Evolutionary conservation across 2,888 invertebrate genomes (phyloP), one percentile per base, ranked within the genome.

Genomic region (Leucania comma): DNA sequence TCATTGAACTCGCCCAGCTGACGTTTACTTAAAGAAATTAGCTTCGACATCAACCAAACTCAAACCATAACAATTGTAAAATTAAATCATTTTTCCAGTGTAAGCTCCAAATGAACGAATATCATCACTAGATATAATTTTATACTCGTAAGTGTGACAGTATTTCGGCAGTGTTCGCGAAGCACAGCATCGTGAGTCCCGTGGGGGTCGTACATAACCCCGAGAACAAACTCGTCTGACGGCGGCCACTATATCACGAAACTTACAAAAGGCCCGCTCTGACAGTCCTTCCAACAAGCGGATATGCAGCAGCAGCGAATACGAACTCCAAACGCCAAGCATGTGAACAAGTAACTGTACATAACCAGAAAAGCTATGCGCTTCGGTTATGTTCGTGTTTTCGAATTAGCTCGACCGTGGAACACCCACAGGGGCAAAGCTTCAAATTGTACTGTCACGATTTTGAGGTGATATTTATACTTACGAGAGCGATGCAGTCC

Each of bases 201-300:
- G 38, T 12, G 63, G 60, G 81, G 29, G 26, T 60, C 81, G 71
- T 67, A 53, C 63, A 10, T 66, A 62, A 56, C 65, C 38, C 68
- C 62, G 56, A 38, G 54, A 56, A 53, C 58, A n/a, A 48, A 74
- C 53, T 38, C 46, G 38, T 32, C 62, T 48, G 65, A 29, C 29
- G 32, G 58, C 65, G 12, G 60, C 14, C 56, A 32, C 22, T 1
- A 12, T 8, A n/a, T 20, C 42, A 32, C 29, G 2, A 20, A 17
- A 56, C n/a, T 24, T 32, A 54, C 57, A 67, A 24, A 71, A 67
- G 60, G 24, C 10, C 10, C 38, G 50, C 68, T 50, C 35, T 20
- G 26, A 17, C 8, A n/a, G 20, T n/a, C 10, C 8, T n/a, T 24
- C 8, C n/a, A 29, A 54, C 17, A 8, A 17, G 17, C 20, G 10